Percentiles rank a stretch among this genome's conserved stretches.
phyloP scores from a whole-genome alignment of 2,113 vertebrate genomes.

The Papio anubis region DNA sequence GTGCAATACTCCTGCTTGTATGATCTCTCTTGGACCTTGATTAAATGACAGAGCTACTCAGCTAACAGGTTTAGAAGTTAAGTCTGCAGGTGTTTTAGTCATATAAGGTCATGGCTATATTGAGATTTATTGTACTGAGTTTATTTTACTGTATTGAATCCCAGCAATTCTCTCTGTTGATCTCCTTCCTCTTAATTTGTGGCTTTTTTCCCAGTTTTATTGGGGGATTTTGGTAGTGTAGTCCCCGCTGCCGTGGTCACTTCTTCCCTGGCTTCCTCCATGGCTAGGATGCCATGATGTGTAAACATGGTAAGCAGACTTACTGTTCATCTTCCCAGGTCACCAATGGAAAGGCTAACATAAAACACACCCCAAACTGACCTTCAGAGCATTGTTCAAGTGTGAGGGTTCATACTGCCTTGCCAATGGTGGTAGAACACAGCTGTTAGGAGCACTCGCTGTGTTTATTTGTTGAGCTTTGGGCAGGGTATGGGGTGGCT shows the following conservation, averaged over 20 bases:
- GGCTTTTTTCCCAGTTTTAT: background rate
- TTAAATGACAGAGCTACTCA: constrained; percentile 13
- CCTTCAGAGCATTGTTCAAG: background rate
- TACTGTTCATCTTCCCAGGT: background rate
- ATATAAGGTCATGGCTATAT: background rate
- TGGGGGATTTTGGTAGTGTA: background rate
- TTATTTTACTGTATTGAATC: background rate
- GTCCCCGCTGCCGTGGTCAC: background rate
- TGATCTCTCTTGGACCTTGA: background rate
- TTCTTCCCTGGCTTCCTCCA: background rate
- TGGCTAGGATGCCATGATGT: background rate
- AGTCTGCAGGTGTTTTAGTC: background rate
- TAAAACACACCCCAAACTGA: background rate
- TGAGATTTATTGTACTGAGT: background rate
- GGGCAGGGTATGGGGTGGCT: background rate
- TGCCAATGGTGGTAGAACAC: background rate
- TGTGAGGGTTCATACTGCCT: background rate
- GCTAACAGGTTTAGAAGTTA: background rate
- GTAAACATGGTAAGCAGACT: background rate
- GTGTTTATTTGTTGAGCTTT: constrained; percentile 19
- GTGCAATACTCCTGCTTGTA: background rate
- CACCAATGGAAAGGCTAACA: background rate
- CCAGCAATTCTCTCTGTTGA: background rate
- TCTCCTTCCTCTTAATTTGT: constrained; percentile 21
- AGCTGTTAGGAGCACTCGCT: background rate